A percentile compares a stretch with the other conserved stretches of the same genome.
Conservation (phyloP, 2,113 vertebrate species). For the Myrmophylax atrothorax region DNA sequence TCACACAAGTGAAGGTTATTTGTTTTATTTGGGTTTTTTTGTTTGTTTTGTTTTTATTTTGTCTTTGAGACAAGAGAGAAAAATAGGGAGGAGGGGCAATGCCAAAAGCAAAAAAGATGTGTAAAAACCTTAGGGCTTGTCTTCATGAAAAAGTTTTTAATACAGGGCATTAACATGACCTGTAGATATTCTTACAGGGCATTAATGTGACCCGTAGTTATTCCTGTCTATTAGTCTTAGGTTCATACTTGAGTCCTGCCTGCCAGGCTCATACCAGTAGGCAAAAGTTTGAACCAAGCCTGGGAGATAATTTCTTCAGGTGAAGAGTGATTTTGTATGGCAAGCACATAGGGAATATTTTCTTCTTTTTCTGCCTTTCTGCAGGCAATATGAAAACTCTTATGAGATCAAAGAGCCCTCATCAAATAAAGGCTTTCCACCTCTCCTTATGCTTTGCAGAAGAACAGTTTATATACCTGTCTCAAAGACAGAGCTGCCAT, state of each 20-base stretch:
- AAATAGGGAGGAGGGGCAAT: rapidly evolving
- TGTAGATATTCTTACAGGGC: not conserved
- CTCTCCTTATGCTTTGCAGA: not conserved
- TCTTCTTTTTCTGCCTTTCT: not conserved
- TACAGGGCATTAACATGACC: not conserved
- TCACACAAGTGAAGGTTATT: not conserved
- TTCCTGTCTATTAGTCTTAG: not conserved
- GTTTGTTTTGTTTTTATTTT: not conserved
- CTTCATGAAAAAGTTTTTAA: not conserved
- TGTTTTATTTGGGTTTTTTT: not conserved
- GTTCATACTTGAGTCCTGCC: not conserved
- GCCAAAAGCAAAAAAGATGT: not conserved
- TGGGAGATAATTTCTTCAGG: not conserved
- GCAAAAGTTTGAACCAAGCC: not conserved
- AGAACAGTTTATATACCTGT: too few relatives aligned
- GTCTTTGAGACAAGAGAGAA: not conserved
- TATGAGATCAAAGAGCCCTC: not conserved
- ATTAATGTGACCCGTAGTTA: not conserved
- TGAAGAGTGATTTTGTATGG: not conserved
- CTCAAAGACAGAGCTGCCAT: too few relatives aligned
- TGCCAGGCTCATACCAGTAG: not conserved
- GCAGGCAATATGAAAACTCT: not conserved
- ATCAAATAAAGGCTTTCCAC: not conserved
- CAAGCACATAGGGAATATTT: not conserved
- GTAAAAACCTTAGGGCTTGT: not conserved